These are phyloP conservation scores for Leptoclinus maculatus DNA, from an alignment of 2,797 vertebrate species.

Conservation along the genomic window DNA sequence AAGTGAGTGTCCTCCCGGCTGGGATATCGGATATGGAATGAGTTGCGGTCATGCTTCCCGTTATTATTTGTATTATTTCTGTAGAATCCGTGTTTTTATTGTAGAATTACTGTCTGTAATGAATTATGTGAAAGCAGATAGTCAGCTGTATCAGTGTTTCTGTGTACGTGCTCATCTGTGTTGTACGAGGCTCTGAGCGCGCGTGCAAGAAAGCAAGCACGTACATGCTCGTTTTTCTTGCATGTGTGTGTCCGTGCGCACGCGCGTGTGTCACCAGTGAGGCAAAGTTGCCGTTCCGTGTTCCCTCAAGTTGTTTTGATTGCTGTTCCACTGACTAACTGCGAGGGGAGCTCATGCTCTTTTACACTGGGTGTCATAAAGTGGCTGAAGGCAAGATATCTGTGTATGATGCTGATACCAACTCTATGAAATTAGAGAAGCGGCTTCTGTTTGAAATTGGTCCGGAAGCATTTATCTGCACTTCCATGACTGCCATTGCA, in stretches of 20 bases:
- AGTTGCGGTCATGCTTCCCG: constrained; percentile 28
- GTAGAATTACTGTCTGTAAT: constrained; percentile 22
- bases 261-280: constrained; percentile 56
- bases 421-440: constrained; percentile 75
- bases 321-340: constrained; percentile 77
- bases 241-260: not conserved
- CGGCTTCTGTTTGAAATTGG: constrained; percentile 66
- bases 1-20: constrained; percentile 42
- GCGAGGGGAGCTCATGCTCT: constrained; percentile 87
- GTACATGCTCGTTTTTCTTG: constrained; percentile 41
- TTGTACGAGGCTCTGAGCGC: constrained; percentile 15
- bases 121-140: constrained; percentile 45
- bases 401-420: constrained; percentile 74
- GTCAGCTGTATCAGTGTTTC: constrained; percentile 30
- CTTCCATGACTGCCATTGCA: constrained; percentile 46
- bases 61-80: constrained; percentile 1
- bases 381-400: constrained; percentile 74
- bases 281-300: constrained; percentile 73
- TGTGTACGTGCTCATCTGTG: constrained; percentile 29
- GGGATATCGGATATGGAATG: not conserved
- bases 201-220: constrained; percentile 34
- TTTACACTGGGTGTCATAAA: constrained; percentile 77
- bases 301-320: constrained; percentile 70
- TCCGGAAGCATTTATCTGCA: constrained; percentile 63
- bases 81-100: not conserved